These are phyloP conservation scores for Myotis daubentonii DNA, from an alignment of 2,797 vertebrate genomes.

Conservation along the genomic window DNA sequence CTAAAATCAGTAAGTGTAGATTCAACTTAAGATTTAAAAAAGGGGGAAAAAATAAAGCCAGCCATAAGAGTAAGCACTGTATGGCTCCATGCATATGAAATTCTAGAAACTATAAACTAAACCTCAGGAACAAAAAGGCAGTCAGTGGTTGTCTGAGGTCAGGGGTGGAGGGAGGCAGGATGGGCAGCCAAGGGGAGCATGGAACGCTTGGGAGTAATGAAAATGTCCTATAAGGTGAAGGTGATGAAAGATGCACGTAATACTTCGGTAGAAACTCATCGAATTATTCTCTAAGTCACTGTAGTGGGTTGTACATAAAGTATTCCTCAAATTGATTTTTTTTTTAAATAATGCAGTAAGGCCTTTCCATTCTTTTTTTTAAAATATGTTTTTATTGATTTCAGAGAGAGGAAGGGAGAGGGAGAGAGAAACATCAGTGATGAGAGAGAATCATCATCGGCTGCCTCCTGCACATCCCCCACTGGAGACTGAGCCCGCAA, in stretches of 20 bases:
- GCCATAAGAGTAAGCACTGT: too few relatives aligned
- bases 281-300: not conserved
- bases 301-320: not conserved
- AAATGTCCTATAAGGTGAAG: not conserved
- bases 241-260: not conserved
- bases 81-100: not conserved
- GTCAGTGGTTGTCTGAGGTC: too few relatives aligned
- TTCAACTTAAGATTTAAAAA: not conserved
- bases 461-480: too few relatives aligned
- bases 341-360: not conserved
- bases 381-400: too few relatives aligned
- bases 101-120: not conserved
- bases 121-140: not conserved
- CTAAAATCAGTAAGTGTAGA: not conserved
- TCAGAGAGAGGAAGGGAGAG: too few relatives aligned
- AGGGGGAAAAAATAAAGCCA: not conserved
- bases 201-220: not conserved
- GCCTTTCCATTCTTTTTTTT: too few relatives aligned
- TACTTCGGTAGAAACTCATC: not conserved
- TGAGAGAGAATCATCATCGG: too few relatives aligned
- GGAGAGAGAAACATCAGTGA: too few relatives aligned
- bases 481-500: too few relatives aligned
- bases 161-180: not conserved
- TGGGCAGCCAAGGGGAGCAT: not conserved
- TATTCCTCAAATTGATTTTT: not conserved